Evolutionary conservation across 2,888 invertebrate genomes (phyloP).

Genomic region (Diarsia rubi): DNA sequence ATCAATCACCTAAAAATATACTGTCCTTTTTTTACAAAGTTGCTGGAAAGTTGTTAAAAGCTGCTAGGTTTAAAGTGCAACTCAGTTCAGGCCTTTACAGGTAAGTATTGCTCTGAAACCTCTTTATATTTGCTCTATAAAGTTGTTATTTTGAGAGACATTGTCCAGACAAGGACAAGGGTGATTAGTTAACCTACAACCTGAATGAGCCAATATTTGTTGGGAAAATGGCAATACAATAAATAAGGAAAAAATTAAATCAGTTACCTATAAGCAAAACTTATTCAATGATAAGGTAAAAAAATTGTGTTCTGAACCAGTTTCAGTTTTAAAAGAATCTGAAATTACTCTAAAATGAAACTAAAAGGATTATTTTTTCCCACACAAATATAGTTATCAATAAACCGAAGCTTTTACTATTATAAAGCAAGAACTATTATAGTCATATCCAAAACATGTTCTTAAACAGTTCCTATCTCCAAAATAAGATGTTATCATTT

Average conservation of each 20-base stretch:
- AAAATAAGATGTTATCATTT: constrained; percentile 32
- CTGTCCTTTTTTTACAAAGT: neutral
- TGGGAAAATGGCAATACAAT: neutral
- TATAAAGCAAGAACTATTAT: neutral
- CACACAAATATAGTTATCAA: neutral
- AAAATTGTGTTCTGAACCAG: neutral
- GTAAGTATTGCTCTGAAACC: neutral
- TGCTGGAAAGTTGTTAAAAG: neutral
- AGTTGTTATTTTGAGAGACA: neutral
- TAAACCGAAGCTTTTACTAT: neutral
- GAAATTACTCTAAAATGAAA: neutral
- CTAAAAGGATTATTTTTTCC: neutral
- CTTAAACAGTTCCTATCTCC: neutral
- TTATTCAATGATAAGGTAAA: neutral
- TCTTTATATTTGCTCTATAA: neutral
- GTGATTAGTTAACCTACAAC: neutral
- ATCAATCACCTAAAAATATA: neutral
- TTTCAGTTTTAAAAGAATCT: neutral
- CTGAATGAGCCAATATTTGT: neutral
- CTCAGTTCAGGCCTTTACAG: neutral
- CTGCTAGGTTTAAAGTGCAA: neutral
- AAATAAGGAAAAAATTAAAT: constrained; percentile 5
- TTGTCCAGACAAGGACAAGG: neutral
- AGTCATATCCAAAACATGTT: neutral
- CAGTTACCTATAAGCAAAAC: neutral